Percentiles rank a stretch among this genome's conserved stretches.
Conservation (phyloP, 2,113 vertebrate species). For the Columba livia region DNA sequence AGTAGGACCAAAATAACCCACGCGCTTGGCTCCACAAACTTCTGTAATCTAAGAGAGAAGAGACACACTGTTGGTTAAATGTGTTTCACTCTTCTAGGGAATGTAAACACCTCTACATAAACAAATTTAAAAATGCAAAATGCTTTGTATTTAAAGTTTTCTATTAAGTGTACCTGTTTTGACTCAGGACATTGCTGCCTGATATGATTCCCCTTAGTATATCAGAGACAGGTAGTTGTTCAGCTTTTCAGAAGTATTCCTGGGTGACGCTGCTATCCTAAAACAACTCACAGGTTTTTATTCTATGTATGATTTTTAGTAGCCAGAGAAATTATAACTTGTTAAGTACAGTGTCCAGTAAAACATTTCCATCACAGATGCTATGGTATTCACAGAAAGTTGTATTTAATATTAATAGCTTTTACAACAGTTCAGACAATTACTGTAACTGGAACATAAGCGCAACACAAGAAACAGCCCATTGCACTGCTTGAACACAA, state of each 20-base stretch:
- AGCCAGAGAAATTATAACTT: background rate
- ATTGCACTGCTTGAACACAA: background rate
- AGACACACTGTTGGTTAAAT: background rate
- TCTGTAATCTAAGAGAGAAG: slow-evolving; percentile 86
- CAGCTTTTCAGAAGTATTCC: background rate
- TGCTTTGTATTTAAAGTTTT: background rate
- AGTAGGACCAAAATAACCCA: slow-evolving; percentile 90
- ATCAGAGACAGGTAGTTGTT: background rate
- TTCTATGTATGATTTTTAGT: background rate
- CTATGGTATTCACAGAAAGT: background rate
- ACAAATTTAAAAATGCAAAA: background rate
- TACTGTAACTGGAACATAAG: background rate
- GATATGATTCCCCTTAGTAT: background rate
- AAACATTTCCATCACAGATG: background rate
- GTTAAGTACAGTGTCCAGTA: background rate
- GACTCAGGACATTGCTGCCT: background rate
- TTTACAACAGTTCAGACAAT: background rate
- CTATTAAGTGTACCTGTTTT: background rate
- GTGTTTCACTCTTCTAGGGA: background rate
- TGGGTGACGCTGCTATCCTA: background rate
- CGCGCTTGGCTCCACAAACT: slow-evolving; percentile 88
- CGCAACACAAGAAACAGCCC: background rate
- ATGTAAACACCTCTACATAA: background rate
- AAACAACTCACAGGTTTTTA: background rate
- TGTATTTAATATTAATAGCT: background rate